phyloP scores from a whole-genome alignment of 2,113 vertebrate genomes.

The Micromys minutus region DNA sequence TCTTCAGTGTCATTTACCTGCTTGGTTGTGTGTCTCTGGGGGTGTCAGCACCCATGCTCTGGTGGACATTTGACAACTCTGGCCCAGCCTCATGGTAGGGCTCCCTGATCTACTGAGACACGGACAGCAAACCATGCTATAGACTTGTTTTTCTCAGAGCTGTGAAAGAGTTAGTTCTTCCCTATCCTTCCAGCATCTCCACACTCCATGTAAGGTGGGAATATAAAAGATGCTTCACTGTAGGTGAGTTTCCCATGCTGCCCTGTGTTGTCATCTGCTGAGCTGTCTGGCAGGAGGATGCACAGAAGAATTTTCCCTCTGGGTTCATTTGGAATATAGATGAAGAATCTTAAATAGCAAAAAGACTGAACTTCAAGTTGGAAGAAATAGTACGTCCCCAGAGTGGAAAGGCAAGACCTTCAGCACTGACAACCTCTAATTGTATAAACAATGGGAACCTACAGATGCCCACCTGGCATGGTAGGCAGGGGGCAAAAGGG shows the following conservation, averaged over 20 bases:
- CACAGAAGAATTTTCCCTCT: not conserved
- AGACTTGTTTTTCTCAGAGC: not conserved
- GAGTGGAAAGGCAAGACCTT: not conserved
- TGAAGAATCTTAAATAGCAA: not conserved
- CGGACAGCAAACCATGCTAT: no score
- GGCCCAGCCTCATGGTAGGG: not conserved
- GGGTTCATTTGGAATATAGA: not conserved
- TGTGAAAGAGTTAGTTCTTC: not conserved
- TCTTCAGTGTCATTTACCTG: no score
- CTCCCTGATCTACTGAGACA: not conserved
- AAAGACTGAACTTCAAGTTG: not conserved
- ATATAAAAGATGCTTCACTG: not conserved
- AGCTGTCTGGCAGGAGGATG: no score
- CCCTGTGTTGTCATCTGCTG: not conserved
- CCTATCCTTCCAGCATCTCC: not conserved
- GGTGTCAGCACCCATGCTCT: rapidly evolving
- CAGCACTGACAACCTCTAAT: not conserved
- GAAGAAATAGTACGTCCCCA: not conserved
- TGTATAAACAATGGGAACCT: not conserved
- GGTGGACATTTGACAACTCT: not conserved
- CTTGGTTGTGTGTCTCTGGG: not conserved
- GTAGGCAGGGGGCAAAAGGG: not conserved
- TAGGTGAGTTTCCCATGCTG: not conserved
- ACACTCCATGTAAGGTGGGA: not conserved
- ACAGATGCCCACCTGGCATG: not conserved